phyloP scores from a whole-genome alignment of 2,797 vertebrate genomes.

The Crenuchus spilurus region DNA sequence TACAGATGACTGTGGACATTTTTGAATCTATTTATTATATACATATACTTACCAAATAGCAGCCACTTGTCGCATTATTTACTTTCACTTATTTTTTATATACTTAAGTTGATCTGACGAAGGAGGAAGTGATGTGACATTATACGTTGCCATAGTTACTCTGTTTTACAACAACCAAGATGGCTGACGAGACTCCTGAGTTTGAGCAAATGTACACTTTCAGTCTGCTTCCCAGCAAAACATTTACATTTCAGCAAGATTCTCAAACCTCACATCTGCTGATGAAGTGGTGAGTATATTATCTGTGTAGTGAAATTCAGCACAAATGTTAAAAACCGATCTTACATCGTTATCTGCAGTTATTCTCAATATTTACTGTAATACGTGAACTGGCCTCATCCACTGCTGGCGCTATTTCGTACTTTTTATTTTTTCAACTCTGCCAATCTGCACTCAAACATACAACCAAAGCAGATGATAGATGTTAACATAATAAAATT shows the following conservation, averaged over 20 bases:
- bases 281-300: constrained; percentile 56
- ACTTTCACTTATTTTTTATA: no score
- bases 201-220: constrained; percentile 38
- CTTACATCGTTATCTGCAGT: no score
- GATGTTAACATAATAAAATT: no score
- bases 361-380: no score
- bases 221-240: constrained; percentile 42
- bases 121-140: no score
- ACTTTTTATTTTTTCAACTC: background rate
- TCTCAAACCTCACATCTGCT: constrained; percentile 20
- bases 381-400: no score
- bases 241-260: constrained; percentile 41
- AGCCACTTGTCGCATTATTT: no score
- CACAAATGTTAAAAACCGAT: background rate
- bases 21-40: no score
- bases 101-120: no score
- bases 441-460: background rate
- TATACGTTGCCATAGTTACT: constrained; percentile 45
- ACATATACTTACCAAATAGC: no score
- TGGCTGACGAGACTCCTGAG: constrained; percentile 32
- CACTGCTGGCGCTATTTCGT: no score
- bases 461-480: background rate
- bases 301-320: background rate
- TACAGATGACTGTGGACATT: no score
- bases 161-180: constrained; percentile 15